Percentiles rank a stretch among this genome's conserved stretches.
Evolutionary conservation across 2,113 vertebrate genomes (phyloP).

Genomic region (Meles meles): DNA sequence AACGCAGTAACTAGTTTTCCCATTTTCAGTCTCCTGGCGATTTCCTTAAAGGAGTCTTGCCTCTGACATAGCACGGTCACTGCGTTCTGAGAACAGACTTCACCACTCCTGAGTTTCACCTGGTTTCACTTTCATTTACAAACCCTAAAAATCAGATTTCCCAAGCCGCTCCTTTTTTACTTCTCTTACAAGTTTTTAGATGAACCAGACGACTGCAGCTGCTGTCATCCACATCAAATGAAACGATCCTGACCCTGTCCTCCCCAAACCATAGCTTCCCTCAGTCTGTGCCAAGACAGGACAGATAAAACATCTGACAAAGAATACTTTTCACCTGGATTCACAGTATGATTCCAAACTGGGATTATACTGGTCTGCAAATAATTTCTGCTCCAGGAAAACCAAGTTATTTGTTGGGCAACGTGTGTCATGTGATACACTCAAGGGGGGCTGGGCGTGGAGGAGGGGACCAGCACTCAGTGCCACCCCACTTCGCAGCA

Average conservation of each 20-base stretch:
- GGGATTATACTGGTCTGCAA: background rate
- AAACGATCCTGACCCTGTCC: background rate
- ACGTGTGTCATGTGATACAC: too few species aligned
- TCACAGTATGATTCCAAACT: background rate
- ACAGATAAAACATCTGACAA: background rate
- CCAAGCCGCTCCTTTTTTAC: background rate
- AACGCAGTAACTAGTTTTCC: background rate
- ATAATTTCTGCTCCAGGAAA: background rate
- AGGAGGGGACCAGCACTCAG: background rate
- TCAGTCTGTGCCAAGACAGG: background rate
- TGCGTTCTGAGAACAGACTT: background rate
- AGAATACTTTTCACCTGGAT: background rate
- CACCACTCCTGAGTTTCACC: background rate
- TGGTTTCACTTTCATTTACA: background rate
- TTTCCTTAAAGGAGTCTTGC: background rate
- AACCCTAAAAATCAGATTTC: background rate
- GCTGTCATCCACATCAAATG: background rate
- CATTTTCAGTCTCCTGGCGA: background rate
- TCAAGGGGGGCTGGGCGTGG: background rate
- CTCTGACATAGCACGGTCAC: background rate
- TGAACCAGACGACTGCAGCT: background rate
- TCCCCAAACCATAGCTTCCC: background rate
- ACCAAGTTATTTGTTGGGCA: background rate
- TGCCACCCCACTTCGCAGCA: rapidly evolving
- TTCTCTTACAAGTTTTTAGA: background rate